These are phyloP conservation scores for Tangara arthus DNA, from an alignment of 2,797 vertebrate species.

Conservation along the genomic window DNA sequence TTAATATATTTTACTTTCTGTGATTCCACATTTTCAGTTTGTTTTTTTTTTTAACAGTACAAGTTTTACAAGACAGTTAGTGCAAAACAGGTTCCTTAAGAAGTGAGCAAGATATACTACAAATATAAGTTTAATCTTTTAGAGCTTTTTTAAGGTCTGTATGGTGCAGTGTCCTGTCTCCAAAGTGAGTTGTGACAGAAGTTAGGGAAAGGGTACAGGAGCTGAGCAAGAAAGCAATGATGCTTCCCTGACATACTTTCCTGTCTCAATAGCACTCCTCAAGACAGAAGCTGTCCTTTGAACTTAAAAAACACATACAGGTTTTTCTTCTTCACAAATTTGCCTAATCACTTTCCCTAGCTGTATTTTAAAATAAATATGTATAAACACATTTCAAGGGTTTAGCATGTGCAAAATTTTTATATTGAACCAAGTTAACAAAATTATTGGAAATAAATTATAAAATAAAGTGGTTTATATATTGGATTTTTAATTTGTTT, in stretches of 20 bases:
- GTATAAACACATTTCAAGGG: not conserved
- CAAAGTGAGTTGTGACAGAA: not conserved
- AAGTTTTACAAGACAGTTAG: not conserved
- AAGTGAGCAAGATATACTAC: not conserved
- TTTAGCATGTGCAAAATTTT: not conserved
- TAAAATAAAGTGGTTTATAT: not conserved
- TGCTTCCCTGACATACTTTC: not conserved
- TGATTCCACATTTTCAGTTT: not conserved
- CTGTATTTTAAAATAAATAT: not conserved
- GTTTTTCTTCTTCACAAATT: not conserved
- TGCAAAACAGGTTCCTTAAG: not conserved
- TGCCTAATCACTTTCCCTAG: not conserved
- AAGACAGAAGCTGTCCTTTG: not conserved
- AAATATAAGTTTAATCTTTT: not conserved
- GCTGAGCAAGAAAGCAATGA: not conserved
- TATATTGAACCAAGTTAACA: not conserved
- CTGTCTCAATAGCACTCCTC: not conserved
- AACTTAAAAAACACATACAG: not conserved
- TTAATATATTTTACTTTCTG: not conserved
- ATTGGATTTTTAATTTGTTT: not conserved
- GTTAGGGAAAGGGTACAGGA: not conserved
- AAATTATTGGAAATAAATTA: not conserved
- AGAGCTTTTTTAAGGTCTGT: not conserved
- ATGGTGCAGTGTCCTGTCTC: not conserved
- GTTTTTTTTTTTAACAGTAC: not conserved